These are phyloP conservation scores for Gnathonemus echidnorhynchus DNA, from an alignment of 2,113 vertebrate species.

Conservation along the genomic window DNA sequence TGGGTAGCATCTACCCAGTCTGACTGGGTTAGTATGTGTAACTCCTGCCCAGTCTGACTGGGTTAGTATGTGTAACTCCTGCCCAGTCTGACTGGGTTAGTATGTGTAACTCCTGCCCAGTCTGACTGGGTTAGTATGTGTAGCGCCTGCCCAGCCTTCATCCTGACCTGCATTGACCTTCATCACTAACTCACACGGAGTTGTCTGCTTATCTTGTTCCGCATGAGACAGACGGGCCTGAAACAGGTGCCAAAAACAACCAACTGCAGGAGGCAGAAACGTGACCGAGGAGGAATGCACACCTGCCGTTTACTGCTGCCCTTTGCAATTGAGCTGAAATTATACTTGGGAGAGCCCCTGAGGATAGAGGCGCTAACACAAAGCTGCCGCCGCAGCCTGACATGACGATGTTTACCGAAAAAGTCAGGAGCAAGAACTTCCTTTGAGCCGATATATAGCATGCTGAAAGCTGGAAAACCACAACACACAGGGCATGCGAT, in stretches of 20 bases:
- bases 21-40: neutral
- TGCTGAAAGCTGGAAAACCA: neutral
- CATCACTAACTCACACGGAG: neutral
- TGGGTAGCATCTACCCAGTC: neutral
- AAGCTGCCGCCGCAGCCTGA: neutral
- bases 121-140: neutral
- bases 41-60: neutral
- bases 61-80: neutral
- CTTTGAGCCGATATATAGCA: neutral
- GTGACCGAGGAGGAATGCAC: conserved; percentile 22
- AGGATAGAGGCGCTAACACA: neutral
- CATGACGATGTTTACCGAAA: neutral
- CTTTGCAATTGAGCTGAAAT: conserved; percentile 9
- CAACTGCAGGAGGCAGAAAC: neutral
- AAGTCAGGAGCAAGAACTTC: neutral
- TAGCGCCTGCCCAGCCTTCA: neutral
- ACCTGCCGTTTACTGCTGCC: conserved; percentile 24
- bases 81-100: too few relatives aligned
- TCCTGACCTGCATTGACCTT: neutral
- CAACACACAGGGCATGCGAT: neutral
- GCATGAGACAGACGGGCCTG: neutral
- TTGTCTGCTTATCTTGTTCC: neutral
- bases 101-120: neutral
- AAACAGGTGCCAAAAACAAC: conserved; percentile 10
- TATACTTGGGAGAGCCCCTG: neutral